Base-by-base conservation (phyloP, 2,888 invertebrate species). In the Coleophora deauratella region DNA sequence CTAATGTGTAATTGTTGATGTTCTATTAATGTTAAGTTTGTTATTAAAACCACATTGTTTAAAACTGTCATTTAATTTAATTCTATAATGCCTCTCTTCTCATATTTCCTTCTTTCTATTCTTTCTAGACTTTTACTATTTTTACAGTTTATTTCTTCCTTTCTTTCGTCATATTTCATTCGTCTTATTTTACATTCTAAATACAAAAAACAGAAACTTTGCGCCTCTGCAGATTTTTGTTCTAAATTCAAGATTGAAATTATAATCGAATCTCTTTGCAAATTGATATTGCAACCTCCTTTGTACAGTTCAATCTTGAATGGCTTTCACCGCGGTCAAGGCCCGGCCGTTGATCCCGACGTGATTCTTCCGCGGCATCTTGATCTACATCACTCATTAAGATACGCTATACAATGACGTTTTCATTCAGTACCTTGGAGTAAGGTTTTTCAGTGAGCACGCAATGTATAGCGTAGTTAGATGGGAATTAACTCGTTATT, bases 1-100 rank as follows among this genome's bases (percentile, higher is more conserved):
- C 63, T 80, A 80, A 70, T 84, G 74, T 77, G 72, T 84, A 82
- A 72, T 77, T 81, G 75, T 74, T 75, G 72, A 77, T 78, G 63
- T 66, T 69, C 69, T 66, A 57, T 55, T 67, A 69, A 52, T 57
- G 56, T 58, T 63, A 59, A 55, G 55, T 50, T 44, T 54, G 51
- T 51, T 52, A 46, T 49, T 46, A 57, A 41, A 43, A 13, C 33
- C 38, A 35, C 40, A 35, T 41, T 44, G 27, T 21, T 35, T 21
- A 36, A n/a, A 39, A n/a, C 21, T 21, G 3, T 21, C 21, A 3
- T 21, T 21, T 21, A 6, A 21, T 21, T 21, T 4, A 21, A 21
- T n/a, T n/a, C n/a, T n/a, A n/a, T n/a, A n/a, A n/a, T n/a, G n/a
- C n/a, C n/a, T n/a, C n/a, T n/a, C n/a, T n/a, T n/a, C n/a, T n/a